Evolutionary conservation across 2,888 invertebrate species (phyloP).

Genomic region (Apamea crenata): DNA sequence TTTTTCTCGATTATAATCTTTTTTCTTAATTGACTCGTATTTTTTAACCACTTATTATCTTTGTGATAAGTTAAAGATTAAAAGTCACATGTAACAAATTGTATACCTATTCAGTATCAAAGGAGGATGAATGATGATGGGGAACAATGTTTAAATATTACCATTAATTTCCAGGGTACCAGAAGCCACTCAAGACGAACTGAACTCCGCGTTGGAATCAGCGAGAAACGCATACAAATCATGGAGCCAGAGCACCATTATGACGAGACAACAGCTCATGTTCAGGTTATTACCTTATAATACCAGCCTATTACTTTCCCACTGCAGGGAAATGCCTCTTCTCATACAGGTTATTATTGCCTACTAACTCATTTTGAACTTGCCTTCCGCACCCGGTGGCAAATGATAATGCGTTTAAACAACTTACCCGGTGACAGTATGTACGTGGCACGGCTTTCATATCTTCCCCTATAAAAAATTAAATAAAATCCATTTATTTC

Average conservation of each 20-base stretch:
- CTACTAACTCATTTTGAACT: background rate
- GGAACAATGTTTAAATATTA: background rate
- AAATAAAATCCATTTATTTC: no score
- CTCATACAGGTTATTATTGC: background rate
- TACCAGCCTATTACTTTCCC: background rate
- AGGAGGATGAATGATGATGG: background rate
- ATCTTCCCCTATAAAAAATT: background rate
- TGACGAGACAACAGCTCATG: conserved; percentile 98
- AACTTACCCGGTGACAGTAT: background rate
- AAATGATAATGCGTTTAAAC: background rate
- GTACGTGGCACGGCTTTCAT: background rate
- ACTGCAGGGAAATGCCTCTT: background rate
- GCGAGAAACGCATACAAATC: conserved; percentile 94
- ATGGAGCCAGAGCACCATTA: conserved; percentile 97
- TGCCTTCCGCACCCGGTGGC: background rate
- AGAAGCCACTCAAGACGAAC: conserved; percentile 96
- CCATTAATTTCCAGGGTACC: conserved; percentile 93
- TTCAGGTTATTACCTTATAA: conserved; percentile 90
- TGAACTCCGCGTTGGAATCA: conserved; percentile 96
- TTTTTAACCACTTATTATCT: background rate
- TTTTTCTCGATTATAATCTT: no score
- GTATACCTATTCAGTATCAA: background rate
- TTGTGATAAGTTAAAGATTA: background rate
- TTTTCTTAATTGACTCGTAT: background rate
- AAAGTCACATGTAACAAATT: background rate